Base-by-base conservation (phyloP, 2,797 vertebrate species). In the Okamejei kenojei region DNA sequence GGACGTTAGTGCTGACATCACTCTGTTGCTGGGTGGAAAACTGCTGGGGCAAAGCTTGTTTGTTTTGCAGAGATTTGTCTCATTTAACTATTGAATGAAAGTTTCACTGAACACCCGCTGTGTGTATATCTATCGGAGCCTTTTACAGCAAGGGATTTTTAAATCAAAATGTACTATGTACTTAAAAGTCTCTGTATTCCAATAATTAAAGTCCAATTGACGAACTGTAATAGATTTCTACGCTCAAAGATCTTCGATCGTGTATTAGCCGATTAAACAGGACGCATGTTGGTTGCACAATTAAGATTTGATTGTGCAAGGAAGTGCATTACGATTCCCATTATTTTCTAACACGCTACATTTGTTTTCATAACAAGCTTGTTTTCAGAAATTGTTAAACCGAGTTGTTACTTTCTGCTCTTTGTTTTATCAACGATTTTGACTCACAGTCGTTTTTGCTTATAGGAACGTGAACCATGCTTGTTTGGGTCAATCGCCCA, bases 21-120 rank as follows among this genome's bases (percentile, higher is more conserved):
- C 93, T 93, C 93, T 94, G 94, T 94, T 94, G 93, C 94, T 93
- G 94, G 93, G 93, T 93, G 93, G 90, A 93, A 93, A 84, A 35
- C 38, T 78, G 93, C 86, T 71, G 58, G 93, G 71, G 23, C 90
- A 35, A 91, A 91, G 54, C n/a, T 65, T 91, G 68, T 91, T 88
- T 74, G 90, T 74, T 74, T 91, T n/a, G 32, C 90, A 13, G 68
- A 11, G 73, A 74, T 74, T 15, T 76, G 38, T 45, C 65, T 73
- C 26, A 91, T 68, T 88, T n/a, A 91, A 54, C 71, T n/a, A 65
- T 73, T 74, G 19, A 29, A 38, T 91, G 21, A 54, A 74, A 29
- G 21, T 21, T 91, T 74, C 35, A 63, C 38, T 38, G 38, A 65
- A 35, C 65, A 54, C 1, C 21, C 71, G 5, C 90, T 91, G 35